A percentile compares a stretch with the other conserved stretches of the same genome.
phyloP scores from a whole-genome alignment of 2,888 invertebrate genomes.

The Tetranychus piercei region DNA sequence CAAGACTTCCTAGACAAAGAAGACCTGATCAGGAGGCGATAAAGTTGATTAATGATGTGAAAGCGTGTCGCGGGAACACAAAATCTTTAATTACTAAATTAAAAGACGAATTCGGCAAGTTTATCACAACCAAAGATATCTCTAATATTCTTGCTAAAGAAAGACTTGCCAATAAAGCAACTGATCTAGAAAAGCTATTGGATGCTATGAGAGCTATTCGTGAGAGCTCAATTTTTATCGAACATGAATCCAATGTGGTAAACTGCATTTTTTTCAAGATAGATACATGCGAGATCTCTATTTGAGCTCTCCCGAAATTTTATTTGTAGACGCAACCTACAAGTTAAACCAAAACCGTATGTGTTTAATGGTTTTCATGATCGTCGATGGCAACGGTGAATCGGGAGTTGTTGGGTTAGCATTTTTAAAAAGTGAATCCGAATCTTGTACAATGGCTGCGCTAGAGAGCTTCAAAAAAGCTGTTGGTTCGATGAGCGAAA shows the following conservation, averaged over 20 bases:
- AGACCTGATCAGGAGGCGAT: background rate
- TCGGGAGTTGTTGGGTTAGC: background rate
- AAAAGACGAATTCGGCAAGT: background rate
- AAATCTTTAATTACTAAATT: background rate
- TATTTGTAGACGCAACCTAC: background rate
- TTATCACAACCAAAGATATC: background rate
- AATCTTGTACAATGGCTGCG: background rate
- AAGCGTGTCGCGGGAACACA: background rate
- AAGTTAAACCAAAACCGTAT: constrained; percentile 2
- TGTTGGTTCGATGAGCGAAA: background rate
- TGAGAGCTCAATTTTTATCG: background rate
- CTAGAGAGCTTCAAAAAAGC: background rate
- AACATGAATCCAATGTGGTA: background rate
- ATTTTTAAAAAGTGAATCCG: background rate
- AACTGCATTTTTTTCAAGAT: background rate
- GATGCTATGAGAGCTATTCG: background rate
- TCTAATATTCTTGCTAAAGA: background rate
- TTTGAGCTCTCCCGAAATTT: background rate
- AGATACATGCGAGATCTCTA: background rate
- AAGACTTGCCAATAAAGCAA: background rate
- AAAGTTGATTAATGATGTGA: background rate
- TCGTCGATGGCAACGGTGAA: constrained; percentile 4
- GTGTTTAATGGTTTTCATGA: background rate
- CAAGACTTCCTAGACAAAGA: background rate
- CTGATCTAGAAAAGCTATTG: background rate